These are phyloP conservation scores for Mycteria americana DNA, from an alignment of 2,797 vertebrate genomes.

Conservation along the genomic window DNA sequence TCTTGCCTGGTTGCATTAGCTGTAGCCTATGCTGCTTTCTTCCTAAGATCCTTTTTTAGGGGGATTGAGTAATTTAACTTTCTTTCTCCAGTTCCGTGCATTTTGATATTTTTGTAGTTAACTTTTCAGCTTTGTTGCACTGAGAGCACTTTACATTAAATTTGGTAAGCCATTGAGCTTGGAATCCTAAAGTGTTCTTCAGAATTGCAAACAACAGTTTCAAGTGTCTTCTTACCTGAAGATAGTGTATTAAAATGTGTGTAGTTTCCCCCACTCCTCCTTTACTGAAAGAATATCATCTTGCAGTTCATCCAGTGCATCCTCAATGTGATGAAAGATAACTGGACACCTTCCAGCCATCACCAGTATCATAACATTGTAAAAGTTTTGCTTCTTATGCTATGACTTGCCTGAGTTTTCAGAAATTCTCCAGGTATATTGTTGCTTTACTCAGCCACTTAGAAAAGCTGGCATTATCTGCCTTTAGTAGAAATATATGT, in stretches of 20 bases:
- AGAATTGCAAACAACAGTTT: neutral
- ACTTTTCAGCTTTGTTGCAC: neutral
- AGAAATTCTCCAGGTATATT: neutral
- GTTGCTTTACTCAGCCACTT: neutral
- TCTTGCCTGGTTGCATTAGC: neutral
- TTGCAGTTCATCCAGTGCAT: neutral
- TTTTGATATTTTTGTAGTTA: neutral
- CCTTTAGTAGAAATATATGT: neutral
- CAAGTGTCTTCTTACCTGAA: neutral
- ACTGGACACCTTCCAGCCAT: neutral
- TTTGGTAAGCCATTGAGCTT: neutral
- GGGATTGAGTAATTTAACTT: neutral
- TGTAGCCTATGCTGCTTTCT: neutral
- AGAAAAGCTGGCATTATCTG: neutral
- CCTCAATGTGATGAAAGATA: neutral
- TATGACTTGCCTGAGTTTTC: neutral
- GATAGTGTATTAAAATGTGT: neutral
- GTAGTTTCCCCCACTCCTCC: fast-evolving
- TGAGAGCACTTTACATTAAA: neutral
- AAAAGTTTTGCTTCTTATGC: neutral
- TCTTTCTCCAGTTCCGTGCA: neutral
- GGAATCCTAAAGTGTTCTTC: neutral
- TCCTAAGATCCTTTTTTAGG: neutral
- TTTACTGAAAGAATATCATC: neutral
- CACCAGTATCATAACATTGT: fast-evolving